phyloP scores from a whole-genome alignment of 2,797 vertebrate genomes.

The Merluccius polli region DNA sequence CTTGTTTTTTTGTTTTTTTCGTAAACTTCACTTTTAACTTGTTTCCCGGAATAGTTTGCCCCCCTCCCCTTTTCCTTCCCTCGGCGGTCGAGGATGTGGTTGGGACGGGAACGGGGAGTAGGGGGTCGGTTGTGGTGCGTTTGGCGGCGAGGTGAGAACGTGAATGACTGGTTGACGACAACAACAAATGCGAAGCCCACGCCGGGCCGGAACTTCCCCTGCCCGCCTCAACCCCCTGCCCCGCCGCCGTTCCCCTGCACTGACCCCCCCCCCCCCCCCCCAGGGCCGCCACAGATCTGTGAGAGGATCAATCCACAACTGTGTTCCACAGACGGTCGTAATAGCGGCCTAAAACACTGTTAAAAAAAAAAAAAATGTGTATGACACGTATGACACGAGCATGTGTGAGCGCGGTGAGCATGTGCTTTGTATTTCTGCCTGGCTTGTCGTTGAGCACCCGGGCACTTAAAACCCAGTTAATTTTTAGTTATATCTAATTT shows the following conservation, averaged over 20 bases:
- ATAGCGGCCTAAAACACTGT: slow-evolving; percentile 45
- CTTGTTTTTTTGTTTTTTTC: slow-evolving; percentile 59
- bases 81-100: background rate
- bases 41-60: slow-evolving; percentile 27
- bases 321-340: slow-evolving; percentile 35
- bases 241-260: slow-evolving; percentile 4
- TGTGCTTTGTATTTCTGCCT: background rate
- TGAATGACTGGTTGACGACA: slow-evolving; percentile 26
- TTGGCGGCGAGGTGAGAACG: background rate
- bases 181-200: slow-evolving; percentile 6
- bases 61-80: background rate
- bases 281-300: too few species aligned
- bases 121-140: background rate
- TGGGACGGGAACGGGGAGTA: slow-evolving; percentile 36
- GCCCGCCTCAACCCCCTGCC: background rate
- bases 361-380: too few species aligned
- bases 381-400: too few species aligned
- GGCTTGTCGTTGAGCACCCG: background rate
- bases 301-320: slow-evolving; percentile 44
- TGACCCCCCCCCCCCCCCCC: slow-evolving; percentile 15
- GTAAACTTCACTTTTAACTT: slow-evolving; percentile 46
- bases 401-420: background rate
- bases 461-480: background rate
- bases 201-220: background rate
- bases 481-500: background rate